phyloP scores from a whole-genome alignment of 2,888 invertebrate genomes.

The Cactoblastis cactorum region DNA sequence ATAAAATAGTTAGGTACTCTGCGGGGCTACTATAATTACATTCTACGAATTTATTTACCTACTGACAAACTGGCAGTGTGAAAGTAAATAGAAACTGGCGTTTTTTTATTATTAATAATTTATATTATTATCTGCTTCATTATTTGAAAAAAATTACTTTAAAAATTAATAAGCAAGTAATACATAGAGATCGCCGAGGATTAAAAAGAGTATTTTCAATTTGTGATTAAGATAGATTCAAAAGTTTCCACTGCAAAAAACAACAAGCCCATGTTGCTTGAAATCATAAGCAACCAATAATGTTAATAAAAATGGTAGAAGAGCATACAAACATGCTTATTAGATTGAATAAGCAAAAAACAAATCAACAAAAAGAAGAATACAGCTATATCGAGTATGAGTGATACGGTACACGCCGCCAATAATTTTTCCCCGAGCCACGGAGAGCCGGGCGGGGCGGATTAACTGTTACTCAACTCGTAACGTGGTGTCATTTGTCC shows the following conservation, averaged over 20 bases:
- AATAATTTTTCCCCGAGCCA: constrained; percentile 6
- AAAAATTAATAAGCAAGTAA: too few species aligned
- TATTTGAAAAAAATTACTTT: too few species aligned
- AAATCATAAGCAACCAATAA: too few species aligned
- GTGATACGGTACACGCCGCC: background rate
- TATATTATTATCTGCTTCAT: too few species aligned
- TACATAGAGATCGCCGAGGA: too few species aligned
- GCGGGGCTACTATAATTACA: constrained; percentile 1
- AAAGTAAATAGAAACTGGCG: background rate
- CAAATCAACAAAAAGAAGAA: background rate
- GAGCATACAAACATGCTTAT: too few species aligned
- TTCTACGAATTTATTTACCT: constrained; percentile 7
- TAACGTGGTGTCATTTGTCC: constrained; percentile 50
- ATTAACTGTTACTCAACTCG: constrained; percentile 49
- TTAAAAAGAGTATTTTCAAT: too few species aligned
- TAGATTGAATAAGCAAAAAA: background rate
- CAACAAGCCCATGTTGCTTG: too few species aligned
- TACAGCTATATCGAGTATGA: background rate
- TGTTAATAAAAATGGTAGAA: too few species aligned
- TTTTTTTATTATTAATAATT: background rate
- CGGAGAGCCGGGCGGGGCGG: constrained; percentile 31
- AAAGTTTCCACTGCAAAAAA: too few species aligned
- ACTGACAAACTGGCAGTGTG: background rate
- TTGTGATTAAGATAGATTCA: too few species aligned
- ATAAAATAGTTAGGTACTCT: constrained; percentile 13